Base-by-base conservation (phyloP, 2,888 invertebrate species). In the Cactoblastis cactorum region DNA sequence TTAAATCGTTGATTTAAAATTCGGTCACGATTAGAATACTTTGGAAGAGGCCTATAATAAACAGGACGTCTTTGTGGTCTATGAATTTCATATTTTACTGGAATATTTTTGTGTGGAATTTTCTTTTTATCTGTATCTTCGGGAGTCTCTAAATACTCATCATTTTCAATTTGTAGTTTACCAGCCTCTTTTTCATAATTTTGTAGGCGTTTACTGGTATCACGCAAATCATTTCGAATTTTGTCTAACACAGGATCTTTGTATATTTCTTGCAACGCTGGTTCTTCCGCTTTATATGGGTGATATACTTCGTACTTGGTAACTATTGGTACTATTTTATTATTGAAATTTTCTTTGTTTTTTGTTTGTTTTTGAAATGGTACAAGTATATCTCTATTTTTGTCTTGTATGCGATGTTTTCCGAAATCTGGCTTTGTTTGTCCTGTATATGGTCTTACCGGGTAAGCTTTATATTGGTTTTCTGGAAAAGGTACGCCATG, bases 251-350 rank as follows among this genome's bases (percentile, higher is more conserved):
- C 59, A n/a, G 85, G 83, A 59, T 88, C 83, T 60, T 77, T 77
- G 45, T 87, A 83, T 37, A 88, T 66, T 14, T 72, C 65, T 57
- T 83, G 71, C 35, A 89, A 65, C 3, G 77, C 77, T 12, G 81
- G 82, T 54, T 77, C 77, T 59, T 89, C 88, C 0, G 74, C 74
- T 65, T 83, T 71, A 43, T 90, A 90, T 0, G 90, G 89, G 61
- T 90, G 88, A 49, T 76, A 88, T 3, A 86, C 69, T 68, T 88
- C 83, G 63, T 83, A 88, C 43, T 74, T 76, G 2, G 72, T 71
- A 1, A 75, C 64, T 4, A 63, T 65, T 2, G 89, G 87, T 24
- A 64, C 63, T 0, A 69, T 71, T 33, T 71, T 62, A 15, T 53
- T 54, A 2, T 57, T 52, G 8, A 51, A 48, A 33, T 65, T 62